Conservation (phyloP, 2,888 invertebrate species). For the Eugnorisma glareosa region DNA sequence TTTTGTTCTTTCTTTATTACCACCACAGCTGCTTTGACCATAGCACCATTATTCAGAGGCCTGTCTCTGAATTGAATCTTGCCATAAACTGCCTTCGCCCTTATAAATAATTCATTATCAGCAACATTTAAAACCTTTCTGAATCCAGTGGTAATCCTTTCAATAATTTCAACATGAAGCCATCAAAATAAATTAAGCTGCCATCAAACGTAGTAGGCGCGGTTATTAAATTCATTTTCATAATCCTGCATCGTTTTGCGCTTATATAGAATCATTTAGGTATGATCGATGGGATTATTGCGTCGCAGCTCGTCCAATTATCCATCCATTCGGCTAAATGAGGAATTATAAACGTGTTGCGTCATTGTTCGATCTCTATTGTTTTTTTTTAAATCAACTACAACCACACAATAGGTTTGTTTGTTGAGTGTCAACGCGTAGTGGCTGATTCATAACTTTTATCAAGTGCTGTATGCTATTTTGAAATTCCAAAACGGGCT, state of each 20-base stretch:
- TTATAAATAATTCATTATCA: constrained; percentile 32
- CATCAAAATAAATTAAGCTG: constrained; percentile 43
- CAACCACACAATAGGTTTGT: background rate
- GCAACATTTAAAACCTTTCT: constrained; percentile 6
- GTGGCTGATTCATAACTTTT: background rate
- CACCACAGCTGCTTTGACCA: background rate
- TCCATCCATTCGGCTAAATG: constrained; percentile 55
- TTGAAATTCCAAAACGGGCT: background rate
- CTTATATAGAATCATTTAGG: constrained; percentile 51
- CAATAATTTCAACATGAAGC: constrained; percentile 35
- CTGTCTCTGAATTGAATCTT: background rate
- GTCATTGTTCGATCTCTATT: constrained; percentile 6
- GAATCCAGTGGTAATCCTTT: constrained; percentile 36
- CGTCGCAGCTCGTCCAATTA: constrained; percentile 54
- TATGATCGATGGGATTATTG: constrained; percentile 59
- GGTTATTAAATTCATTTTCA: constrained; percentile 59
- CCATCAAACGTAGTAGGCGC: constrained; percentile 26
- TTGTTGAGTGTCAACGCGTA: background rate
- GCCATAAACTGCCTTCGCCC: background rate
- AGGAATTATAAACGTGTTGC: constrained; percentile 37
- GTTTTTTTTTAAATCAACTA: background rate
- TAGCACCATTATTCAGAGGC: background rate
- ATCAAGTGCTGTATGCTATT: background rate
- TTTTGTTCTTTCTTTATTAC: background rate
- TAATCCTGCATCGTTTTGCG: constrained; percentile 59